Evolutionary conservation across 2,888 invertebrate genomes (phyloP).

Genomic region (Diogma glabrata): DNA sequence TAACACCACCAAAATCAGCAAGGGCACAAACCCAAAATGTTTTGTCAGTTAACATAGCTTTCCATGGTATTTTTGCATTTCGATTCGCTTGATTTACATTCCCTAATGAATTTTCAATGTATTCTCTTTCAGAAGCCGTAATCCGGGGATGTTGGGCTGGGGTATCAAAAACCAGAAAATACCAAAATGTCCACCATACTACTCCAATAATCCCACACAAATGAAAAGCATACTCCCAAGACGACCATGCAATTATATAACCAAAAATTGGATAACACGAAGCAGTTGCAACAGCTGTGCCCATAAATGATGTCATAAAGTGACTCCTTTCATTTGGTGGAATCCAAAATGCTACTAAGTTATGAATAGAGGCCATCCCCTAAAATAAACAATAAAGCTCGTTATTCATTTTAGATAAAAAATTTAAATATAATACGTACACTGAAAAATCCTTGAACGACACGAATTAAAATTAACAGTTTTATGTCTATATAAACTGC

Average conservation of each 20-base stretch:
- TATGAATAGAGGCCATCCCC: constrained; percentile 68
- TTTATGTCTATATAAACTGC: constrained; percentile 45
- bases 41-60: constrained; percentile 42
- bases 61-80: constrained; percentile 46
- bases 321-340: constrained; percentile 70
- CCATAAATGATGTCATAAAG: constrained; percentile 51
- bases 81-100: constrained; percentile 28
- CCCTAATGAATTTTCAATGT: constrained; percentile 45
- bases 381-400: constrained; percentile 23
- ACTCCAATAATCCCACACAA: constrained; percentile 48
- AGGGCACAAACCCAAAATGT: constrained; percentile 52
- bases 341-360: constrained; percentile 69
- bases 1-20: constrained; percentile 54
- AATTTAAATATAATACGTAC: no score
- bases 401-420: background rate
- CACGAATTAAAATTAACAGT: constrained; percentile 46
- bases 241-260: constrained; percentile 47
- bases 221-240: constrained; percentile 64
- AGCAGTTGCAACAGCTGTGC: constrained; percentile 54
- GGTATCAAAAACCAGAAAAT: constrained; percentile 47
- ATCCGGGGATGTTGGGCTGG: constrained; percentile 56
- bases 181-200: constrained; percentile 55
- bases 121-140: constrained; percentile 42
- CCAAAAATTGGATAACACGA: constrained; percentile 60
- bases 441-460: constrained; percentile 55